Base-by-base conservation (phyloP, 1,140 invertebrate species). In the Triops longicaudatus region DNA sequence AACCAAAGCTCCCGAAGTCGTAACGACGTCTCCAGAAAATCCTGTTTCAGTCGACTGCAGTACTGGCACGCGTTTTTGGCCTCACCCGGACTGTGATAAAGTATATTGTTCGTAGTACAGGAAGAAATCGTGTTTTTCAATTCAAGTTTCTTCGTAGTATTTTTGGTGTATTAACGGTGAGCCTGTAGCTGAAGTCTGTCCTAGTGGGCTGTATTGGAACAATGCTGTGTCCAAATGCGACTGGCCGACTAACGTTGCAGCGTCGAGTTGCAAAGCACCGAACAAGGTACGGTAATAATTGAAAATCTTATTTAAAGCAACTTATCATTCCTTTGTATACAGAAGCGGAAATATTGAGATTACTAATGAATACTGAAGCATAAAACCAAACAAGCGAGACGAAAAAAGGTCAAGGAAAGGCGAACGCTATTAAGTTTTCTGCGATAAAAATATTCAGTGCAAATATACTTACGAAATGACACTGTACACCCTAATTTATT, bases 91-190 rank as follows among this genome's bases (percentile, higher is more conserved):
- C 14, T 82, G 80, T 50, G 77, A 78, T 22, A 78, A 77, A 76
- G 78, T 76, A 73, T 27, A 14, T 22, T 77, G 76, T 77, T 28
- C 4, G 22, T 41, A 5, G 5, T 12, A n/a, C 44, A 17, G 27
- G 22, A 9, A 11, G 43, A 31, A 72, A 26, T n/a, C n/a, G n/a
- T 26, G 4, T 10, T 17, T 2, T 72, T 76, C 17, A 50, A 4
- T 41, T 43, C 12, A 26, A 4, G 22, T 26, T 26, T 22, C n/a
- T 26, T 76, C 14, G 37, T 79, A 82, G 77, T 84, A 84, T 44
- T 83, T 80, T 73, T 84, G 83, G 83, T 84, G 83, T 31, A 79
- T 83, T 26, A 74, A 78, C 6, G 82, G 81, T 26, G 78, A 77
- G 43, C 80, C 82, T 0, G 77, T 79, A 3, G 75, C 81, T 12